Evolutionary conservation across 2,113 vertebrate species (phyloP), one percentile per base, ranked within the genome.

Genomic region (Malurus cyaneus): DNA sequence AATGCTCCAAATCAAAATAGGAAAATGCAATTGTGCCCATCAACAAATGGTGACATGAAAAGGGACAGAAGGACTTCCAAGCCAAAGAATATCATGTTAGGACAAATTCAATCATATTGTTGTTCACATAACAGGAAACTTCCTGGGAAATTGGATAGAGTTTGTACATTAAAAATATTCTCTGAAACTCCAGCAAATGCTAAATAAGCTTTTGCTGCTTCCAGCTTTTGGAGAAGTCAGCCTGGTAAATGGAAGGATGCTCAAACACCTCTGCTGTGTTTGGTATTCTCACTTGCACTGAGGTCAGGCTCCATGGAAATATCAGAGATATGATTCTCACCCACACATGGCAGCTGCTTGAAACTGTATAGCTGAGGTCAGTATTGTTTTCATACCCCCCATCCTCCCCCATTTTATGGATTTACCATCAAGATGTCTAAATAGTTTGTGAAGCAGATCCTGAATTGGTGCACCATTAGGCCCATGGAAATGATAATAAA

Each of bases 291-390:
- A 65, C 71, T 94, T 71, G 36, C 19, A 31, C 39, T 36, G 50
- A 88, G 47, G 28, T 88, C 86, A 90, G 67, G 31, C 47, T 87
- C 17, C 44, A 23, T 52, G 66, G 39, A 54, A 82, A 74, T 74
- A 86, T 86, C 5, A 8, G 74, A 69, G 90, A 73, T 62, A 29
- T 3, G 20, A 32, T 52, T 86, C 26, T 83, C 92, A 86, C 94
- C 95, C 92, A 96, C 96, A 70, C 88, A 31, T 17, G 64, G 86
- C 95, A 96, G 91, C 92, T 95, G 96, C 82, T 67, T 90, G 94
- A 95, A 96, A 96, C 67, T 64, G 3, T 83, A 95, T 86, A 96
- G 16, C 72, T 74, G 87, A 70, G 69, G 92, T 88, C 88, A 83
- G 20, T 54, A 41, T 32, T 83, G 73, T 69, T 77, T 93, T 89